These are phyloP conservation scores for Crypturellus tataupa DNA, from an alignment of 2,797 vertebrate species.

Conservation along the genomic window DNA sequence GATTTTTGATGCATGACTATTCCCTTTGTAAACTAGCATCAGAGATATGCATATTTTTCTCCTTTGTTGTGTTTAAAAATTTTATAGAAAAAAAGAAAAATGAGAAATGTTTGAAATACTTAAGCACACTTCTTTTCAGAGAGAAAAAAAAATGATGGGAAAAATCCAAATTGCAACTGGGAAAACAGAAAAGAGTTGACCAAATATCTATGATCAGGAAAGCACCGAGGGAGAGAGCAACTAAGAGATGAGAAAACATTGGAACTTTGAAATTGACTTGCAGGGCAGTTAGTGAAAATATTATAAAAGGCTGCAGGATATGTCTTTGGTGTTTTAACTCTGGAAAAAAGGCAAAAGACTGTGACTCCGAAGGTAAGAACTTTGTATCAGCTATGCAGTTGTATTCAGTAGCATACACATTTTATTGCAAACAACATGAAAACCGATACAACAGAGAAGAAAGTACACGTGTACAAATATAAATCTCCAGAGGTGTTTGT, in stretches of 20 bases:
- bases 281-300: background rate
- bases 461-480: constrained; percentile 16
- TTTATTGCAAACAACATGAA: background rate
- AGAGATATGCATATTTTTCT: background rate
- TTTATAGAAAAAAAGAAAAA: background rate
- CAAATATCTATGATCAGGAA: background rate
- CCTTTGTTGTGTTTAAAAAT: background rate
- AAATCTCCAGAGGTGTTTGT: constrained; percentile 39
- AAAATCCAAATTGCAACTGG: background rate
- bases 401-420: background rate
- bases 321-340: background rate
- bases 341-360: background rate
- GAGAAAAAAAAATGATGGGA: background rate
- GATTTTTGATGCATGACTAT: background rate
- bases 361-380: background rate
- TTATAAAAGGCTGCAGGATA: background rate
- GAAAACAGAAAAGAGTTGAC: background rate
- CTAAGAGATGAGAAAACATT: background rate
- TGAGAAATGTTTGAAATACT: background rate
- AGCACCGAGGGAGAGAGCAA: background rate
- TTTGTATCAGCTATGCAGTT: background rate
- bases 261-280: background rate
- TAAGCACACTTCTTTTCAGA: background rate
- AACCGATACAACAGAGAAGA: constrained; percentile 35
- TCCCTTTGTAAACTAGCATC: background rate